phyloP scores from a whole-genome alignment of 1,140 invertebrate genomes.

The Diorhabda carinulata region DNA sequence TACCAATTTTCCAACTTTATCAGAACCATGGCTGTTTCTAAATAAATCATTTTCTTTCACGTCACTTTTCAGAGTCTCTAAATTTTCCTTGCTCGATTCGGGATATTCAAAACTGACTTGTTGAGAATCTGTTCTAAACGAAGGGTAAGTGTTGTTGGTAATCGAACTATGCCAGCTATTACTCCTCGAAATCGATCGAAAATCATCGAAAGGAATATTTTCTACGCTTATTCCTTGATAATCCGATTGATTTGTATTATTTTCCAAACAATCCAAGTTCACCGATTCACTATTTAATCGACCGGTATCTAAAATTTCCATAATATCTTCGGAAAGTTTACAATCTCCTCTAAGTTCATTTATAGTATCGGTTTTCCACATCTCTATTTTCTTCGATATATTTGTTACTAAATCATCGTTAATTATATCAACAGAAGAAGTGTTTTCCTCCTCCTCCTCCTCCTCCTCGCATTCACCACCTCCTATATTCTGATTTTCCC shows the following conservation, averaged over 20 bases:
- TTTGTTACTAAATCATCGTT: neutral
- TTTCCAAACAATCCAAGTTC: neutral
- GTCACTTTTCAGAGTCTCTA: neutral
- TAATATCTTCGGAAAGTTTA: constrained; percentile 15
- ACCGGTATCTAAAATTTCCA: constrained; percentile 2
- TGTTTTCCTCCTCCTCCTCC: neutral
- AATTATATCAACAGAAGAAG: neutral
- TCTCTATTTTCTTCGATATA: neutral
- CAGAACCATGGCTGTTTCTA: neutral
- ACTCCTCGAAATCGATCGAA: neutral
- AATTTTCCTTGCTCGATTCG: neutral
- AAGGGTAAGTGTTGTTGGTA: too few relatives aligned
- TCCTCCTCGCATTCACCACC: neutral
- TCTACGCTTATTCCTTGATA: neutral
- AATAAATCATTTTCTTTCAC: neutral
- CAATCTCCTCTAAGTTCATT: constrained; percentile 7
- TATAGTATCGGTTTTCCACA: neutral
- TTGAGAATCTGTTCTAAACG: too few relatives aligned
- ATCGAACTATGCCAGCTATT: neutral
- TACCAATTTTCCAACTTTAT: neutral
- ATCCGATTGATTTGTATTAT: neutral
- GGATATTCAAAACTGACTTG: neutral
- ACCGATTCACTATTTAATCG: neutral
- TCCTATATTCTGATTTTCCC: neutral
- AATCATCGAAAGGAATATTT: neutral